These are phyloP conservation scores for Mormyrops attenuatus DNA, from an alignment of 2,797 vertebrate species.

Conservation along the genomic window DNA sequence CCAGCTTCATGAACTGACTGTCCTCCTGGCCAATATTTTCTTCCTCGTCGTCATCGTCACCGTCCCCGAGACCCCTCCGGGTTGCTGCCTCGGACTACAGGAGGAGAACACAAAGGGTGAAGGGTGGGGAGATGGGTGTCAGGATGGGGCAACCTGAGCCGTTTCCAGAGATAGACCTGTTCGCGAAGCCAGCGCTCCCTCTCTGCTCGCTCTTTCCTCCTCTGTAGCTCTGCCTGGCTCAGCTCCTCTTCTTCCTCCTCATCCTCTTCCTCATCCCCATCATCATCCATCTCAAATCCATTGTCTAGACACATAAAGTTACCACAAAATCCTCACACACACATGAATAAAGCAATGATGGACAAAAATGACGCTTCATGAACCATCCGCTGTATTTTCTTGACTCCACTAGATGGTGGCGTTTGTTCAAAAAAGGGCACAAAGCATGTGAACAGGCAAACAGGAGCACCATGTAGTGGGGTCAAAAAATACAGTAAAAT, in stretches of 20 bases:
- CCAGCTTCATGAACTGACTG: constrained; percentile 90
- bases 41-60: constrained; percentile 63
- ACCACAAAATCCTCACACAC: background rate
- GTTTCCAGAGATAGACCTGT: constrained; percentile 63
- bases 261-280: constrained; percentile 68
- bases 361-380: background rate
- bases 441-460: background rate
- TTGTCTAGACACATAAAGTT: constrained; percentile 60
- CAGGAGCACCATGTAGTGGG: background rate
- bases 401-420: background rate
- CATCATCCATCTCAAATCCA: constrained; percentile 62
- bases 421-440: background rate
- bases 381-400: background rate
- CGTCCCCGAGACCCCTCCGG: constrained; percentile 42
- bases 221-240: constrained; percentile 74
- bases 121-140: background rate
- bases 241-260: constrained; percentile 68
- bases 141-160: background rate
- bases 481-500: background rate
- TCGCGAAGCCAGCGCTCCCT: constrained; percentile 89
- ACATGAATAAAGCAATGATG: background rate
- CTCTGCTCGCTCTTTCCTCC: constrained; percentile 84
- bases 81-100: constrained; percentile 65
- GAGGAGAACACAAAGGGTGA: constrained; percentile 20
- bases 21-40: constrained; percentile 75